Evolutionary conservation across 53 echinoderm and acorn worm genomes (phyloP), one percentile per base, ranked within the genome.

Genomic region (Astropecten irregularis): DNA sequence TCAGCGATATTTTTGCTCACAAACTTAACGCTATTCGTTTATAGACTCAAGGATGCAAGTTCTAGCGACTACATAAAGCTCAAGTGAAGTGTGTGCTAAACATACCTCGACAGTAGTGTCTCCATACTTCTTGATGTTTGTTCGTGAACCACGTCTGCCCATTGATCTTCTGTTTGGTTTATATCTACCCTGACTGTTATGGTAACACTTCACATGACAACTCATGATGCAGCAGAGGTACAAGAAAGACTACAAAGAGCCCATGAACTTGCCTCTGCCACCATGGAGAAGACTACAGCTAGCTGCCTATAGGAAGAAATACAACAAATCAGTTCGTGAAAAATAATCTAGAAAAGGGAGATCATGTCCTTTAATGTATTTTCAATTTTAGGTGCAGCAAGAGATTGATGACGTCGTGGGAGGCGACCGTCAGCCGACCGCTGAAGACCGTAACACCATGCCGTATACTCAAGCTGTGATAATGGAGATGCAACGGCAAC

Each of bases 361-460:
- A 89, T 33, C 21, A 30, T 18, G 85, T 89, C 9, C 25, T 85
- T 20, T n/a, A n/a, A n/a, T n/a, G n/a, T n/a, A n/a, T n/a, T n/a
- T n/a, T n/a, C n/a, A 0, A 22, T 25, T 29, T 7, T 20, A 92
- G 92, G 85, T 88, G 3, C 77, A 81, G 4, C 56, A 47, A 21
- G 92, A 92, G 63, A 89, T 92, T 58, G 85, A 85, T 48, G 33
- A 39, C 34, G 82, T 92, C 15, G 66, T 92, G 33, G 92, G 92
- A 32, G 40, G 84, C 9, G 71, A 85, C 63, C 79, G 92, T 16
- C 82, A 81, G 44, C 92, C 92, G 10, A 81, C 77, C 8, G 18
- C 20, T 11, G 85, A 79, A 28, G 92, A 92, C 49, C 26, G 82
- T 0, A 51, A 49, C 10, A 61, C 82, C 42, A 85, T 92, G 92